Base-by-base conservation (phyloP, 2,797 vertebrate genomes). In the Sebastes trivittatus region DNA sequence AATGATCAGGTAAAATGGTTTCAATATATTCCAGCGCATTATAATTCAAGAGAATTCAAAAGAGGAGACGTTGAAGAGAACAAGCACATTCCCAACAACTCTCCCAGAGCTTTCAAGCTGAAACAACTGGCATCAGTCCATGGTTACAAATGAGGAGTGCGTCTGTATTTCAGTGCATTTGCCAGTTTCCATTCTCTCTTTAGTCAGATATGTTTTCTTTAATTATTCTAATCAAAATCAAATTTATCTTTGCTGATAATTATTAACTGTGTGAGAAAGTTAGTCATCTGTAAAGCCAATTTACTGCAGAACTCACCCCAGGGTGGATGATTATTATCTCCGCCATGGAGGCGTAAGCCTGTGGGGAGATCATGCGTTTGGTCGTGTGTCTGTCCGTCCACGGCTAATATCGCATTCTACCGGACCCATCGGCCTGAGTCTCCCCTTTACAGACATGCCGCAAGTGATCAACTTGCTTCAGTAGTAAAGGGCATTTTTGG, bases 1-100 rank as follows among this genome's bases (percentile, higher is more conserved):
- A 92, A 96, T 3, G 84, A 96, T n/a, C 95, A 97, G 88, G 96
- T 96, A 88, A 90, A 71, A 85, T 11, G 22, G 55, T 42, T 70
- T 23, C 10, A 14, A 27, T 25, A 27, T 30, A 60, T 78, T 79
- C 30, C n/a, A 27, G 13, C 46, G 6, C 20, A 10, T 64, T 71
- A 10, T 7, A 25, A 72, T 22, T 77, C 52, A 56, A 38, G 54
- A 59, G 32, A 49, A 77, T 69, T 79, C 46, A 42, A 71, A 68
- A 80, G 72, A 78, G 14, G 22, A 75, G 16, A 70, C 5, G 11
- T 56, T 68, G 20, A 75, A 54, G 34, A 72, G 54, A 78, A 80
- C 64, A 74, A 74, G 63, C 65, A 64, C 58, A 72, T 76, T 84
- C 60, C 64, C 72, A 87, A 76, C 68, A 70, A 72, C 59, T 69